Evolutionary conservation across 2,797 vertebrate species (phyloP).

Genomic region (Anomalospiza imberbis): DNA sequence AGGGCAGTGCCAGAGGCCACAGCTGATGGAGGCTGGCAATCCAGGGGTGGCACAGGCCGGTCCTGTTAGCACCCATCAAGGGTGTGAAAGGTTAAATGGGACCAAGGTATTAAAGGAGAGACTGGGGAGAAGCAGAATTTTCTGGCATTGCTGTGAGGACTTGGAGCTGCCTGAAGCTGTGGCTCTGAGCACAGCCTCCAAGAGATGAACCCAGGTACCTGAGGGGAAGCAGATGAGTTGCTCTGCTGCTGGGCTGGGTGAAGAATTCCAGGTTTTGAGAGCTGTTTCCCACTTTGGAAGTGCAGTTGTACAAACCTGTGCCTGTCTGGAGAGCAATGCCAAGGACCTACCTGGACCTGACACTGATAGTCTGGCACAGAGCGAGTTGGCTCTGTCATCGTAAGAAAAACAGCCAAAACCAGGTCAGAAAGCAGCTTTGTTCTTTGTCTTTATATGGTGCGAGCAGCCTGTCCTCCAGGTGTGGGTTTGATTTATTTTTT

Average conservation of each 20-base stretch:
- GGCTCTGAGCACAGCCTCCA: rapidly evolving
- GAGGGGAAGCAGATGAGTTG: not conserved
- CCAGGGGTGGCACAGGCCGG: not conserved
- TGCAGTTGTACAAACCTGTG: not conserved
- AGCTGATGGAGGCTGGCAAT: not conserved
- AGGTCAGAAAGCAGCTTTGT: not conserved
- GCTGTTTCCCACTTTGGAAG: not conserved
- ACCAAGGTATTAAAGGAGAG: not conserved
- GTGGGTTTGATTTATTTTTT: not conserved
- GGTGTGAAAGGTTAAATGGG: not conserved
- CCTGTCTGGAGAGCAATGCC: not conserved
- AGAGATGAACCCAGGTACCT: not conserved
- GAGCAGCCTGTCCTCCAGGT: not conserved
- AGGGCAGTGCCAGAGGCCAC: not conserved
- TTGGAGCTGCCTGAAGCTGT: not conserved
- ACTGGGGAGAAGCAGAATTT: not conserved
- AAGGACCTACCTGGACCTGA: not conserved
- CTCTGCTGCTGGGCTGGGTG: not conserved
- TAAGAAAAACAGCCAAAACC: not conserved
- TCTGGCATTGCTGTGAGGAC: not conserved
- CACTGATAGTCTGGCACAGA: not conserved
- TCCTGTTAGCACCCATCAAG: not conserved
- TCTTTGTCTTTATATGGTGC: not conserved
- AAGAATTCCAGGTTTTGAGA: not conserved
- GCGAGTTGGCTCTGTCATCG: not conserved